Evolutionary conservation across 2,113 vertebrate genomes (phyloP), one percentile per base, ranked within the genome.

Genomic region (Hemiscyllium ocellatum): DNA sequence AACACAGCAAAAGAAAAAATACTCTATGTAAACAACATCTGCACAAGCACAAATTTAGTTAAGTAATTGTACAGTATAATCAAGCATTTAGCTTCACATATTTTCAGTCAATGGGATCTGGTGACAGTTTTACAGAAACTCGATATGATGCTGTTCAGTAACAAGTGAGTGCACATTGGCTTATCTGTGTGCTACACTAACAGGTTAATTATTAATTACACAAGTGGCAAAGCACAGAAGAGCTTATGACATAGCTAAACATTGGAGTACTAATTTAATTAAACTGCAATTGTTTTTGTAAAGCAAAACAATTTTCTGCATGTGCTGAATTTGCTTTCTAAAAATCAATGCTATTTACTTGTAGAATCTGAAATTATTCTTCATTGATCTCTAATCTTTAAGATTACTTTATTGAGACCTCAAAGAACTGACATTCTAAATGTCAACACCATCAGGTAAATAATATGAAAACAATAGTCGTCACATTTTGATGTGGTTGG

Each of bases 141-240:
- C 93, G 50, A 52, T 72, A 29, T 72, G 94, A 22, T 72, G 37
- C 42, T 29, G 66, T 20, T 4, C 90, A 69, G 65, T 42, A 47
- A 29, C 47, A 95, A 72, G 50, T 42, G 52, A 95, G 13, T 47
- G 66, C 24, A 76, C 26, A 52, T 29, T 95, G 94, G 50, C 24
- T 50, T 95, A 76, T 95, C 33, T 95, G 94, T 52, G 26, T 76
- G 68, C 94, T 95, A 42, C 68, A 95, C 69, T 12, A 72, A 70
- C 69, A 72, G 94, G 94, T 95, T 95, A 95, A 95, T 95, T 95
- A 95, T 95, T 95, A 95, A 76, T 95, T 76, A 95, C 47, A 72
- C 68, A 95, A 76, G 69, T 72, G 69, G 24, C 42, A 95, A 95
- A 33, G 42, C 69, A 76, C 29, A 50, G 10, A 26, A 69, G 94